A percentile compares a stretch with the other conserved stretches of the same genome.
Evolutionary conservation across 2,888 invertebrate species (phyloP).

Genomic region (Luffia ferchaultella): DNA sequence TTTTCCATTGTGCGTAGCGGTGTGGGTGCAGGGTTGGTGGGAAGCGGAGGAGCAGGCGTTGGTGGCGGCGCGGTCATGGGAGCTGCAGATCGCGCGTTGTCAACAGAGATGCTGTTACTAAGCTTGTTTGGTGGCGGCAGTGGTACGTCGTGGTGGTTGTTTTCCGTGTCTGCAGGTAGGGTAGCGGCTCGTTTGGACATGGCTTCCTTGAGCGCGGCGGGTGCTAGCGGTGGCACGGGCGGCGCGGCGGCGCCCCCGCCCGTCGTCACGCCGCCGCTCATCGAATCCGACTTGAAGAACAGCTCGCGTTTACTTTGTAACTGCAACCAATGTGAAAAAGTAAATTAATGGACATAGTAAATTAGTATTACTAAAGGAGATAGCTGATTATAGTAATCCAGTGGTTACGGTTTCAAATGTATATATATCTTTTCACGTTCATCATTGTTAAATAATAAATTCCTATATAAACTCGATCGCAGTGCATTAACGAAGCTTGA

Average conservation of each 20-base stretch:
- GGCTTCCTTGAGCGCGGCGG: constrained; percentile 60
- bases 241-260: constrained; percentile 38
- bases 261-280: constrained; percentile 60
- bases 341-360: no score
- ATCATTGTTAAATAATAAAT: no score
- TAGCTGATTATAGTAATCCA: no score
- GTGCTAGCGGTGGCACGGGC: constrained; percentile 51
- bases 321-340: constrained; percentile 47
- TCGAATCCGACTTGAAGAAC: constrained; percentile 80
- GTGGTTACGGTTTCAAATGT: no score
- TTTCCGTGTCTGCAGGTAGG: constrained; percentile 42
- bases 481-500: no score
- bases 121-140: constrained; percentile 46
- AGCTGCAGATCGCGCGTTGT: constrained; percentile 52
- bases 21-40: constrained; percentile 18
- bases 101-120: constrained; percentile 49
- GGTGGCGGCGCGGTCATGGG: constrained; percentile 45
- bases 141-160: constrained; percentile 59
- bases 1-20: constrained; percentile 18
- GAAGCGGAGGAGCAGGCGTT: constrained; percentile 27
- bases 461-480: no score
- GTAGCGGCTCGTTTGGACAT: constrained; percentile 52
- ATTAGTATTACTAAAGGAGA: no score
- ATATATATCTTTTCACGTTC: no score
- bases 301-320: constrained; percentile 87